Percentiles rank a stretch among this genome's conserved stretches.
Conservation (phyloP, 2,113 vertebrate genomes). For the Otis tarda region DNA sequence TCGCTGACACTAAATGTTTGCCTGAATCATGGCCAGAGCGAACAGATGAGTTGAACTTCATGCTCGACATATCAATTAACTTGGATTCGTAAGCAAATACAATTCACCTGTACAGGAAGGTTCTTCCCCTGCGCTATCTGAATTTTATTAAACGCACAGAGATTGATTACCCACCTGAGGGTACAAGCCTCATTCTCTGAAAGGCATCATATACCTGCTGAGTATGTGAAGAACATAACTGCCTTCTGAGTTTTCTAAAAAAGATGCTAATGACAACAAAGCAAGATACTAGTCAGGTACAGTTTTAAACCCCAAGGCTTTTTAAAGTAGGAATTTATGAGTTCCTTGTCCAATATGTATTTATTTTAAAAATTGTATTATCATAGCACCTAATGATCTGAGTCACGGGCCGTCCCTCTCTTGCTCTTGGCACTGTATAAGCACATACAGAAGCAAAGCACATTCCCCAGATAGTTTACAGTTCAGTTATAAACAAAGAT, state of each 20-base stretch:
- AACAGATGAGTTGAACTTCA: background rate
- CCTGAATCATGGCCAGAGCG: background rate
- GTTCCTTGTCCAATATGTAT: background rate
- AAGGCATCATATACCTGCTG: background rate
- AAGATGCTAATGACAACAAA: slow-evolving; percentile 20
- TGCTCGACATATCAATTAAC: background rate
- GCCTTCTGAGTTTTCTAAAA: background rate
- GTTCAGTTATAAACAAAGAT: background rate
- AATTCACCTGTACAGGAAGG: background rate
- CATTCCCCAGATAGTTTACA: background rate
- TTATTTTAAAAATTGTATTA: background rate
- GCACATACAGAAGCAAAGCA: background rate
- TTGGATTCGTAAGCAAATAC: background rate
- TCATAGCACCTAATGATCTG: background rate
- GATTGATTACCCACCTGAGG: background rate
- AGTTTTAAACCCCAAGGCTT: background rate
- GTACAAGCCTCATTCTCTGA: background rate
- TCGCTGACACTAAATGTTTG: background rate
- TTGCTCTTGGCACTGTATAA: background rate
- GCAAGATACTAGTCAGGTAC: background rate
- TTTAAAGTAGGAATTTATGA: background rate
- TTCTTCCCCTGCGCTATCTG: background rate
- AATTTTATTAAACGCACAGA: background rate
- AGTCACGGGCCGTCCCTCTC: background rate
- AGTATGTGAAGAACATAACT: background rate